These are phyloP conservation scores for Geodia barretti DNA, from an alignment of 37 sponge, comb jelly and placozoan species.

Conservation along the genomic window DNA sequence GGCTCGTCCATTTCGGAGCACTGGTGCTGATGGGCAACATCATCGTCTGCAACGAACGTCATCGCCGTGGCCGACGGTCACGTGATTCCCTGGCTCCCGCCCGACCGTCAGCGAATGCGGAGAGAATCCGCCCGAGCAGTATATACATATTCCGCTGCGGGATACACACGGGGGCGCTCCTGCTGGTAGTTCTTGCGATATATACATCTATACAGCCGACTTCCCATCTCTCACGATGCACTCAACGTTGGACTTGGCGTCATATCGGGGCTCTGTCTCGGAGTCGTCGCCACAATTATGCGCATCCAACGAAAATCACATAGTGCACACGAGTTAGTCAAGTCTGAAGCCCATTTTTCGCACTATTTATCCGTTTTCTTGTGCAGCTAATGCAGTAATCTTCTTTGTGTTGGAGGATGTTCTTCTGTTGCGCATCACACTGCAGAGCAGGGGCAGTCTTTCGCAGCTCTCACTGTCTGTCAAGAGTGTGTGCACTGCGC, in stretches of 20 bases:
- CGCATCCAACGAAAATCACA: conserved; percentile 44
- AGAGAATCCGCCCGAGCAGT: conserved; percentile 75
- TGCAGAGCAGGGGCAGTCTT: background rate
- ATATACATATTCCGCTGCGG: conserved; percentile 80
- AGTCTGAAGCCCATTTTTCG: background rate
- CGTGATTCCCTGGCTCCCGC: conserved; percentile 74
- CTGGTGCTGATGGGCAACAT: conserved; percentile 43
- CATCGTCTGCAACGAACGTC: conserved; percentile 70
- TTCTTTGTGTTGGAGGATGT: conserved; percentile 43
- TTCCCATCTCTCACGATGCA: conserved; percentile 8
- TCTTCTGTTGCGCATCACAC: conserved; percentile 34
- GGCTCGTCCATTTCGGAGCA: conserved; percentile 45
- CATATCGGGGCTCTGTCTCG: conserved; percentile 44
- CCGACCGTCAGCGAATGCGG: conserved; percentile 90
- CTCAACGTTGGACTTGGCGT: conserved; percentile 23
- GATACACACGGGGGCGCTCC: conserved; percentile 46
- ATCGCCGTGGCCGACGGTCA: conserved; percentile 70
- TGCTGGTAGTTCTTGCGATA: conserved; percentile 36
- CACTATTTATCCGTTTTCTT: background rate
- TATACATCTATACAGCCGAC: conserved; percentile 38
- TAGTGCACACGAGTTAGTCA: conserved; percentile 63
- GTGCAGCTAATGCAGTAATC: conserved; percentile 46
- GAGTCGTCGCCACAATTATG: conserved; percentile 65
- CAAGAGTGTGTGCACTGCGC: background rate
- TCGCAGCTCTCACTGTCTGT: background rate